Base-by-base conservation (phyloP, 2,888 invertebrate species). In the Tetanocera ferruginea region DNA sequence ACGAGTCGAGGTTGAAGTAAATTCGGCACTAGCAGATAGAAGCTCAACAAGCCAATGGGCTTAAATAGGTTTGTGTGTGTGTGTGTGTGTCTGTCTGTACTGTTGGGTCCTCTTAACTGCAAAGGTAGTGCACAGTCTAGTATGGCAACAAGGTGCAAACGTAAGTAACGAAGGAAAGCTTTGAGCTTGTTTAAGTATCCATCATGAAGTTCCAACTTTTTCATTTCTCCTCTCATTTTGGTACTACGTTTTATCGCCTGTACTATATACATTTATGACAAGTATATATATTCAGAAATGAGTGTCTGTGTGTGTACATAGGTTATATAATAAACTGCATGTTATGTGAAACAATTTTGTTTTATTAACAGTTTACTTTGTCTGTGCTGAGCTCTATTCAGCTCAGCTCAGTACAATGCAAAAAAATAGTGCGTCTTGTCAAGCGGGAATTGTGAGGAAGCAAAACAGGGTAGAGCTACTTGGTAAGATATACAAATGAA, bases 281-380 rank as follows among this genome's bases (percentile, higher is more conserved):
- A 23, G 11, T 28, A 3, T 5, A 23, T 31, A 66, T 66, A 19
- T 66, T 3, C 51, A 34, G 43, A 43, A 34, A 19, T 67, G 43
- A 37, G 51, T 52, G 57, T 72, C 57, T 25, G 31, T 72, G 31
- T 72, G 34, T 55, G 34, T 43, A 49, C 49, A 31, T 70, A 49
- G 49, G 69, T 19, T 19, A n/a, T 31, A 57, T 72, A 57, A 57
- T 37, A 70, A 72, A 72, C 57, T 72, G 71, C 71, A 72, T 72
- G 71, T 55, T 57, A 72, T 55, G 57, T 72, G 55, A 37, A 55
- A 51, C 71, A 55, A 72, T 72, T 72, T 72, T 57, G 71, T 72
- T 72, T 72, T 72, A 72, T 72, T 55, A 72, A 55, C 71, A 57
- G 57, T 72, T 55, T 72, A 72, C 55, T 57, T 72, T 72, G 71